phyloP scores from a whole-genome alignment of 2,113 vertebrate genomes.

The Anoplopoma fimbria region DNA sequence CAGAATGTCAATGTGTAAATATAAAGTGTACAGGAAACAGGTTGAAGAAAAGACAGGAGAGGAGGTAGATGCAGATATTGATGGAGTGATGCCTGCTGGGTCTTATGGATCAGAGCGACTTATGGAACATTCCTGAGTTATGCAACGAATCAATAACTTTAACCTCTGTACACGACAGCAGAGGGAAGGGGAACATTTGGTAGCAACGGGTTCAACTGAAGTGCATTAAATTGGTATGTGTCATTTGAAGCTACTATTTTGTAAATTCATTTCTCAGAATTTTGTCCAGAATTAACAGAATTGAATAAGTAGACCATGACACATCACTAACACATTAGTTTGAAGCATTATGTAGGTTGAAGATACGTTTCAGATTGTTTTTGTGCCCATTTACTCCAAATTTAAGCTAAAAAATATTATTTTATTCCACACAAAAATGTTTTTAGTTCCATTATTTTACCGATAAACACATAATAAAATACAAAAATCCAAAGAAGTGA shows the following conservation, averaged over 20 bases:
- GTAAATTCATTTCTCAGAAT: background rate
- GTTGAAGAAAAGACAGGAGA: background rate
- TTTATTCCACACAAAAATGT: background rate
- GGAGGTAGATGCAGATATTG: constrained; percentile 17
- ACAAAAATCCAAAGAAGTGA: background rate
- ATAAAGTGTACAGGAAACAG: background rate
- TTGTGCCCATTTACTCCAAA: background rate
- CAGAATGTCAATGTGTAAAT: constrained; percentile 14
- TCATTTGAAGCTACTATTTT: background rate
- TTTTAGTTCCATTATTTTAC: background rate
- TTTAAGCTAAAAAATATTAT: background rate
- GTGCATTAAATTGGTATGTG: background rate
- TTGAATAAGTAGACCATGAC: background rate
- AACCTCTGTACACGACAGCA: background rate
- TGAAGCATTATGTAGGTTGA: background rate
- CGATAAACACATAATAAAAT: background rate
- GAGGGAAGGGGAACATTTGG: background rate
- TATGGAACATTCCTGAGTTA: constrained; percentile 15
- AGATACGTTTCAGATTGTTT: background rate
- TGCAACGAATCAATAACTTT: constrained; percentile 15
- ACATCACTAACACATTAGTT: background rate
- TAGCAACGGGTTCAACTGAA: background rate
- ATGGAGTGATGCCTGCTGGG: constrained; percentile 37
- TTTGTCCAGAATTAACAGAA: background rate
- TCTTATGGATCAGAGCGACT: constrained; percentile 20